Percentiles rank a stretch among this genome's conserved stretches.
Conservation (phyloP, 2,113 vertebrate species). For the Ivindomyrus marchei region DNA sequence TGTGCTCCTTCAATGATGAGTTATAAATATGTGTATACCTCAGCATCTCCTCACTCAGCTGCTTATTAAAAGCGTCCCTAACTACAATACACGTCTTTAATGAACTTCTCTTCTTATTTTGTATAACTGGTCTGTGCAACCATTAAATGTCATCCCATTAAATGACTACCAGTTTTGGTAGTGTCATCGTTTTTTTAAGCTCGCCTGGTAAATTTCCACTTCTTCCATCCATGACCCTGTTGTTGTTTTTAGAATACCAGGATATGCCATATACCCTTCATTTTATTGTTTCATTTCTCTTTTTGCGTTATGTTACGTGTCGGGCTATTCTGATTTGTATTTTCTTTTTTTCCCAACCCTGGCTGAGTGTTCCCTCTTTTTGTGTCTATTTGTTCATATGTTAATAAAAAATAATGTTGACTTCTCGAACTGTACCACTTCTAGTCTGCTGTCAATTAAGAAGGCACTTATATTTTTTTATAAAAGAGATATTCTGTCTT, state of each 20-base stretch:
- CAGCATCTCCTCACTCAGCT: neutral
- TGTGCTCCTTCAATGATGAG: neutral
- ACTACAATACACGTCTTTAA: no score
- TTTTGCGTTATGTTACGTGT: neutral
- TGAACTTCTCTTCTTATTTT: no score
- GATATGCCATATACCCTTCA: neutral
- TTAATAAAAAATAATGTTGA: neutral
- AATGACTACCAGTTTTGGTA: neutral
- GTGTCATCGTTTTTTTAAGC: neutral
- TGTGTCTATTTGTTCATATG: no score
- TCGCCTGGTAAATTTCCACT: neutral
- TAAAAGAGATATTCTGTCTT: neutral
- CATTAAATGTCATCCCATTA: no score
- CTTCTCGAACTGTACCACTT: neutral
- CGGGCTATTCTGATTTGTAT: no score
- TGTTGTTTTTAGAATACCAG: neutral
- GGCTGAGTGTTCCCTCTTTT: no score
- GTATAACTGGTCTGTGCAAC: no score
- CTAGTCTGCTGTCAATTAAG: neutral
- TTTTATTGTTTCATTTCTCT: neutral
- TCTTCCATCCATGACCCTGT: neutral
- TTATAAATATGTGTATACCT: neutral
- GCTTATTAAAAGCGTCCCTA: no score
- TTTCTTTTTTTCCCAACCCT: no score
- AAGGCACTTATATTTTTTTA: neutral